These are phyloP conservation scores for Chesias legatella DNA, from an alignment of 2,888 invertebrate species.

Conservation along the genomic window DNA sequence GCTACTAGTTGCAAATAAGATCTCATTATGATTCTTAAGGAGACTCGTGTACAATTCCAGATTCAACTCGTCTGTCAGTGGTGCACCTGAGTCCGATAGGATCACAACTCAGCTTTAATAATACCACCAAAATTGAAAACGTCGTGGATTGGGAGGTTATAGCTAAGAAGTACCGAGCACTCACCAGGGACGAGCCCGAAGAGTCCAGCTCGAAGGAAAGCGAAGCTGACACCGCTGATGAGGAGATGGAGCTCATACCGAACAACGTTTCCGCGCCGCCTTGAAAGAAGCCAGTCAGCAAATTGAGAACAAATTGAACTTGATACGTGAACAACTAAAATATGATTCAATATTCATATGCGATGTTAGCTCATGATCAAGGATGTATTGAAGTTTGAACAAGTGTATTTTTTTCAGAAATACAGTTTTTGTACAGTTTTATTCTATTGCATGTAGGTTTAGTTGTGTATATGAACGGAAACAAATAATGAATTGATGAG, in stretches of 20 bases:
- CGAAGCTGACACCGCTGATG: constrained; percentile 65
- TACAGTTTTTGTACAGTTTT: too few species aligned
- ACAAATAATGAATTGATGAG: too few species aligned
- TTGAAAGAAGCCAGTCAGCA: constrained; percentile 38
- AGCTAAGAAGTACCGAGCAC: constrained; percentile 91
- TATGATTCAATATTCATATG: too few species aligned
- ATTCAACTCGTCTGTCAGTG: constrained; percentile 88
- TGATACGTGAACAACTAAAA: too few species aligned
- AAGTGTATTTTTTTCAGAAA: too few species aligned
- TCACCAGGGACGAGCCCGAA: constrained; percentile 76
- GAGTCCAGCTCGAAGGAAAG: constrained; percentile 58
- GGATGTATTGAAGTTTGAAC: too few species aligned
- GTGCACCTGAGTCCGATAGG: constrained; percentile 91
- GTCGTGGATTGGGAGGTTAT: constrained; percentile 96
- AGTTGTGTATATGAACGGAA: too few species aligned
- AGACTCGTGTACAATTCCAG: too few species aligned
- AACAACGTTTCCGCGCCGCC: constrained; percentile 66
- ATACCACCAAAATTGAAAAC: constrained; percentile 90
- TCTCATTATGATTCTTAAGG: too few species aligned
- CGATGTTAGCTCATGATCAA: too few species aligned
- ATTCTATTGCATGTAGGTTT: too few species aligned
- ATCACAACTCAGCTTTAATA: constrained; percentile 90
- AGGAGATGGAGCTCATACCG: constrained; percentile 63
- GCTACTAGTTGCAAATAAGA: too few species aligned
- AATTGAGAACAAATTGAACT: background rate